Evolutionary conservation across 2,797 vertebrate genomes (phyloP).

Genomic region (Urosaurus nigricauda): DNA sequence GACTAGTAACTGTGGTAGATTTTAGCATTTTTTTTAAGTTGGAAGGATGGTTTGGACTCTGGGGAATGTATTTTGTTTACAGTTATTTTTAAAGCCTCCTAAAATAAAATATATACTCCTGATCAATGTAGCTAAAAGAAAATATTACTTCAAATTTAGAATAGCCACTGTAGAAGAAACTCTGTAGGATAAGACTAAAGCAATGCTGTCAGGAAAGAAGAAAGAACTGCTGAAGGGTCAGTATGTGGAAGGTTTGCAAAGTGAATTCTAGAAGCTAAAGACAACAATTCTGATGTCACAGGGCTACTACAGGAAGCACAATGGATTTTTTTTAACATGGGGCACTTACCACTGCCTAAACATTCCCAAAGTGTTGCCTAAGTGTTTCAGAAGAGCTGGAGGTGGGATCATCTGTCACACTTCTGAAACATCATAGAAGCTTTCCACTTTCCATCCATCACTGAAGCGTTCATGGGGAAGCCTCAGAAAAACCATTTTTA

Average conservation of each 20-base stretch:
- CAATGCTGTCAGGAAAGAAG: neutral
- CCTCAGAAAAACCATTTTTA: too few species aligned
- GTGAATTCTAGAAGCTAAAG: neutral
- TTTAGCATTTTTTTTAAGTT: neutral
- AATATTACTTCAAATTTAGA: neutral
- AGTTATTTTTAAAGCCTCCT: constrained; percentile 29
- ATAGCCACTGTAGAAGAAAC: constrained; percentile 5
- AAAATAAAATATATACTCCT: neutral
- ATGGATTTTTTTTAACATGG: too few species aligned
- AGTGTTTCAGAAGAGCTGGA: too few species aligned
- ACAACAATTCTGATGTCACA: neutral
- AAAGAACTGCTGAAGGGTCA: constrained; percentile 4
- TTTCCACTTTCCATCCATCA: too few species aligned
- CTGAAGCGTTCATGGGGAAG: too few species aligned
- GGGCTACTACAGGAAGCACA: neutral
- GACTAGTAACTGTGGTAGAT: neutral
- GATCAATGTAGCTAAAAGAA: neutral
- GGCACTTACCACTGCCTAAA: too few species aligned
- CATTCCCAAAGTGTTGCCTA: too few species aligned
- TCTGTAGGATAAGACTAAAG: neutral
- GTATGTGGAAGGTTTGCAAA: neutral
- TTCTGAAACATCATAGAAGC: too few species aligned
- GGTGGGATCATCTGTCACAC: too few species aligned
- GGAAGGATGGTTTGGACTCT: neutral
- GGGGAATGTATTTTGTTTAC: constrained; percentile 18